Percentiles rank a stretch among this genome's conserved stretches.
These are phyloP conservation scores for Meloe dianella DNA, from an alignment of 2,888 invertebrate species.

Conservation along the genomic window DNA sequence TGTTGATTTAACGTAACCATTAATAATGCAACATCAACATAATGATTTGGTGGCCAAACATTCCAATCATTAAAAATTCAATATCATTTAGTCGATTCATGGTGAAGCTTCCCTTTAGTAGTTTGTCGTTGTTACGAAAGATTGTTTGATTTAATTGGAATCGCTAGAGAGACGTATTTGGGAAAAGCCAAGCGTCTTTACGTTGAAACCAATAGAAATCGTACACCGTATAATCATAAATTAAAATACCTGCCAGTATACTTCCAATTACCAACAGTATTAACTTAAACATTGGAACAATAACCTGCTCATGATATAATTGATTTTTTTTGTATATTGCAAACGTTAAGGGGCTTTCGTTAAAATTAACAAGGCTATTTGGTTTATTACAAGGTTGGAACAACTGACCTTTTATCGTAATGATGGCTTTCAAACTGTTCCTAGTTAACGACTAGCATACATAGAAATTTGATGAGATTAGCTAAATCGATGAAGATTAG, in stretches of 20 bases:
- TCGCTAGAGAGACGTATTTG: neutral
- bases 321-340: neutral
- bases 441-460: neutral
- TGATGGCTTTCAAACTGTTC: neutral
- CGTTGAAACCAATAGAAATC: constrained; percentile 28
- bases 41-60: neutral
- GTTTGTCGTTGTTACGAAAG: neutral
- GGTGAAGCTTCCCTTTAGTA: too few species aligned
- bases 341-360: too few species aligned
- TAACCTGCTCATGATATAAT: neutral
- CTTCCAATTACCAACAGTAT: constrained; percentile 40
- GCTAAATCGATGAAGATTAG: neutral
- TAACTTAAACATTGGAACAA: constrained; percentile 25
- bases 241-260: constrained; percentile 37
- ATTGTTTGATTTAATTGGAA: neutral
- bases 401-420: neutral
- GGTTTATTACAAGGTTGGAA: neutral
- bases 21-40: too few species aligned
- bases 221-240: constrained; percentile 34
- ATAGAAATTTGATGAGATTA: neutral
- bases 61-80: too few species aligned
- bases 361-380: neutral
- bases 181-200: neutral
- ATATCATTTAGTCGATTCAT: too few species aligned
- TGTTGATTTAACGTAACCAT: neutral